Conservation (phyloP, 2,888 invertebrate species). For the Calameuta idolon region DNA sequence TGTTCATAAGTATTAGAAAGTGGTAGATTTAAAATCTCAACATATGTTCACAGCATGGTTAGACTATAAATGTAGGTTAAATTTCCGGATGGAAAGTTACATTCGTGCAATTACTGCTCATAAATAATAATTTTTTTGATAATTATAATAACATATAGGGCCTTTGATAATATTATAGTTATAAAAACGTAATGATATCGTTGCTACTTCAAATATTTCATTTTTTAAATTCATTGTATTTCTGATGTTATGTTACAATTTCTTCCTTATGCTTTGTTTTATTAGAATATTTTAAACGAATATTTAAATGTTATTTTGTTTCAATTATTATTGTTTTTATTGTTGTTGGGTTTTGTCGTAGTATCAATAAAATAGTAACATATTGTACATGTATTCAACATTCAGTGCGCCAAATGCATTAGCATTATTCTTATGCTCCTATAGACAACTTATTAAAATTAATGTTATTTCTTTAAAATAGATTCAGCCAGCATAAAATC, state of each 20-base stretch:
- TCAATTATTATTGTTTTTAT: not conserved
- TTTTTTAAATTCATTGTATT: not conserved
- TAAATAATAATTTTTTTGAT: not conserved
- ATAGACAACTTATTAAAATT: not conserved
- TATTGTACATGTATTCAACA: not conserved
- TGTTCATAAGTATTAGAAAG: conserved; percentile 17
- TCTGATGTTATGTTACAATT: not conserved
- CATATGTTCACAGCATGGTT: conserved; percentile 38
- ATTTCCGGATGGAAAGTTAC: conserved; percentile 9
- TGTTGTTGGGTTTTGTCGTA: not conserved
- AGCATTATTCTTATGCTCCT: conserved; percentile 18
- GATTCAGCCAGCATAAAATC: conserved; percentile 17
- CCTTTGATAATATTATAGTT: not conserved
- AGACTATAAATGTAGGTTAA: conserved; percentile 33
- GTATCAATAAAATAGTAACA: conserved; percentile 3
- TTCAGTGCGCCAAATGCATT: not conserved
- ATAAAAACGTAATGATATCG: not conserved
- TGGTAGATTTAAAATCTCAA: conserved; percentile 22
- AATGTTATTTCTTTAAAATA: not conserved
- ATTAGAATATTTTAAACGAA: no score
- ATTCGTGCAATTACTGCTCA: not conserved
- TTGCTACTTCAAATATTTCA: not conserved
- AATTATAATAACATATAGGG: not conserved
- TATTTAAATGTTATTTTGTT: no score
- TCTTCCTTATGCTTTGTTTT: not conserved